Evolutionary conservation across 2,113 vertebrate species (phyloP).

Genomic region (Rhinopomastus cyanomelas): DNA sequence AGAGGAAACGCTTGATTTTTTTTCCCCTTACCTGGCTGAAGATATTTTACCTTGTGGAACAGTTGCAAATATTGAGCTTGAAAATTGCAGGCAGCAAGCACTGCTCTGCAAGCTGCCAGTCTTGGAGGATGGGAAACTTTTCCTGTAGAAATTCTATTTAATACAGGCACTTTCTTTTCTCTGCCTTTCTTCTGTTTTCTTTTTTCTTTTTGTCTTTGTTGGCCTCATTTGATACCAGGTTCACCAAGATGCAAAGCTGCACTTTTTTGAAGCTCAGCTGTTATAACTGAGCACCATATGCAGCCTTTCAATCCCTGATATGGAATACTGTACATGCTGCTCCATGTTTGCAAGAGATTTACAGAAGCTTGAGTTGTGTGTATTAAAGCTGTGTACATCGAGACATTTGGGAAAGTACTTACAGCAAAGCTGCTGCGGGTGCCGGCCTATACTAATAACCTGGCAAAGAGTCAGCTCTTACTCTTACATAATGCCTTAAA

Average conservation of each 20-base stretch:
- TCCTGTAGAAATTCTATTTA: slow-evolving; percentile 44
- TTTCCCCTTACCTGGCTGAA: not conserved
- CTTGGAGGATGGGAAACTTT: slow-evolving; percentile 14
- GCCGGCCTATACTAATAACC: slow-evolving; percentile 58
- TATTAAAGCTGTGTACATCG: slow-evolving; percentile 75
- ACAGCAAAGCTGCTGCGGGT: slow-evolving; percentile 65
- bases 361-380: slow-evolving; percentile 71
- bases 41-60: not conserved
- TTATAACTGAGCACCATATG: slow-evolving; percentile 77
- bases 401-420: slow-evolving; percentile 70
- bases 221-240: slow-evolving; percentile 66
- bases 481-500: slow-evolving; percentile 58
- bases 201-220: not conserved
- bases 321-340: slow-evolving; percentile 73
- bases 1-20: not conserved
- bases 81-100: not conserved
- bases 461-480: slow-evolving; percentile 62
- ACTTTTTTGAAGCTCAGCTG: slow-evolving; percentile 77
- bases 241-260: slow-evolving; percentile 74
- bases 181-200: not conserved
- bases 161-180: slow-evolving; percentile 18
- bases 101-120: slow-evolving; percentile 49
- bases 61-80: slow-evolving; percentile 15
- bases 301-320: slow-evolving; percentile 74
- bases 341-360: slow-evolving; percentile 78